Percentiles rank a stretch among this genome's conserved stretches.
phyloP scores from a whole-genome alignment of 2,888 invertebrate genomes.

The Drosophila mimetica region DNA sequence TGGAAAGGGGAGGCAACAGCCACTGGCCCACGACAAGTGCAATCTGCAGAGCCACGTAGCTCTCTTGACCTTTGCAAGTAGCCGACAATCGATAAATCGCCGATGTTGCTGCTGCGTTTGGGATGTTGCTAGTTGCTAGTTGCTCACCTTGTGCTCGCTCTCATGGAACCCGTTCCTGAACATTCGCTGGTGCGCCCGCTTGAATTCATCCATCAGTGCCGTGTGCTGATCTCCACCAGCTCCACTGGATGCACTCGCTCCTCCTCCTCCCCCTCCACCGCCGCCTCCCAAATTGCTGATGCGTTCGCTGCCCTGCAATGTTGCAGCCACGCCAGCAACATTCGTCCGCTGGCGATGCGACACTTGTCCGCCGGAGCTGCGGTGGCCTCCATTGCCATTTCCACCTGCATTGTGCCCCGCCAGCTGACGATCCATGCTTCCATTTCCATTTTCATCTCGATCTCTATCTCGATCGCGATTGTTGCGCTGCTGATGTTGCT shows the following conservation, averaged over 20 bases:
- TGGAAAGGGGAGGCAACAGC: background rate
- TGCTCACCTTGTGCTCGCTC: constrained; percentile 81
- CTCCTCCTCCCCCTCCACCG: constrained; percentile 83
- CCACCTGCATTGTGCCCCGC: constrained; percentile 36
- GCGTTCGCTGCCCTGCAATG: constrained; percentile 82
- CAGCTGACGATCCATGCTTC: constrained; percentile 21
- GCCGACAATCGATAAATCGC: constrained; percentile 24
- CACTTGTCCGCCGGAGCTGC: constrained; percentile 56
- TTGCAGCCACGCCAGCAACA: constrained; percentile 46
- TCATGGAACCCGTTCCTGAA: constrained; percentile 87
- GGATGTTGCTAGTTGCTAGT: constrained; percentile 20
- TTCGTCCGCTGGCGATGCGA: constrained; percentile 61
- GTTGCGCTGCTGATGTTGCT: constrained; percentile 54
- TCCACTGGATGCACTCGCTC: constrained; percentile 61
- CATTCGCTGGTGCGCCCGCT: constrained; percentile 94
- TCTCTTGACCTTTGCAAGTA: constrained; percentile 69
- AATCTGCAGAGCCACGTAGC: constrained; percentile 15
- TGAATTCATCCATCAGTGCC: constrained; percentile 95
- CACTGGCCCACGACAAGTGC: constrained; percentile 53
- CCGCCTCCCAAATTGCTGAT: constrained; percentile 82
- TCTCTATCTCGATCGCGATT: constrained; percentile 34
- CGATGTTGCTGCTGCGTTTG: constrained; percentile 16
- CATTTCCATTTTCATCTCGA: constrained; percentile 45
- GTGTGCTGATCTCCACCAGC: constrained; percentile 87
- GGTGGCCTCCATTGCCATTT: constrained; percentile 42